Conservation (phyloP, 2,888 invertebrate species). For the Scaptomyza flava region DNA sequence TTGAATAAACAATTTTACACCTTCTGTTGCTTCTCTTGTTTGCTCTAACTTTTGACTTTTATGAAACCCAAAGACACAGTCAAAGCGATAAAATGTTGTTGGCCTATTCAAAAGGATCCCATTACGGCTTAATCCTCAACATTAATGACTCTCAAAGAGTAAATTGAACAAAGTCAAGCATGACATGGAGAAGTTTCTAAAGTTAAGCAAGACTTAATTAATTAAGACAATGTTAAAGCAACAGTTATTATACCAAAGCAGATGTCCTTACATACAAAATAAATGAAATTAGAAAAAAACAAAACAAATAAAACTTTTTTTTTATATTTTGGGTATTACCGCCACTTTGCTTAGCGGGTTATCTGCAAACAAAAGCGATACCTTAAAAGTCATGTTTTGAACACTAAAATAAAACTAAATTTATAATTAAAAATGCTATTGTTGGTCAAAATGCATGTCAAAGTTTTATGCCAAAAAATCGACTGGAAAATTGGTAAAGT, state of each 20-base stretch:
- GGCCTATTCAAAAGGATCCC: conserved; percentile 5
- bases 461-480: too few relatives aligned
- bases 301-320: too few relatives aligned
- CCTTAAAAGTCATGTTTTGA: too few relatives aligned
- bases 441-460: too few relatives aligned
- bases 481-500: too few relatives aligned
- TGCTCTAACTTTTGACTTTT: conserved; percentile 70
- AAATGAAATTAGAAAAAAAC: too few relatives aligned
- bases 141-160: conserved; percentile 51
- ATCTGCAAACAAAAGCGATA: too few relatives aligned
- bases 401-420: too few relatives aligned
- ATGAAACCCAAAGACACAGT: conserved; percentile 38
- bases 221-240: not conserved
- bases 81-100: not conserved
- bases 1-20: conserved; percentile 60
- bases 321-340: too few relatives aligned
- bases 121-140: conserved; percentile 17
- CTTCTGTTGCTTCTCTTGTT: conserved; percentile 33
- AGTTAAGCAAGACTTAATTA: conserved; percentile 7
- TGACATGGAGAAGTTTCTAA: not conserved
- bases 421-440: too few relatives aligned
- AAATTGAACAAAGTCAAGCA: conserved; percentile 21
- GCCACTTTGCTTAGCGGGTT: too few relatives aligned
- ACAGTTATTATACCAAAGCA: not conserved
- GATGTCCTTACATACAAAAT: too few relatives aligned